Base-by-base conservation (phyloP, 2,797 vertebrate genomes). In the Cephalopachus bancanus region DNA sequence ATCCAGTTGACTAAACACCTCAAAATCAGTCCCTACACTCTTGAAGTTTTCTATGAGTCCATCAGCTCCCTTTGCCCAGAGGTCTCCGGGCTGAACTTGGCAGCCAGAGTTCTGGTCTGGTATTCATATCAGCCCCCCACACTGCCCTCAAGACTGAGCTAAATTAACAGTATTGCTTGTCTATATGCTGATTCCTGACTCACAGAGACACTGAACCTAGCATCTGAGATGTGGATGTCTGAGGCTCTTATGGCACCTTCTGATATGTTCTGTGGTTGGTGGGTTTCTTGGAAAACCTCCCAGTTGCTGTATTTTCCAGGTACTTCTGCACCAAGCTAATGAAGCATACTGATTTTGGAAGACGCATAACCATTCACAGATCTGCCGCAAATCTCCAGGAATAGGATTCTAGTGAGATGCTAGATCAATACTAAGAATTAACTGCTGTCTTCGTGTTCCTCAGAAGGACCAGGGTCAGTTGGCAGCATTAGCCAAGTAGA, bases 311-410 rank as follows among this genome's bases (percentile, higher is more conserved):
- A 51, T 83, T 96, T 95, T 79, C 89, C 14, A 64, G 33, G 59
- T 59, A 37, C 37, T 79, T 91, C 44, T 11, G 37, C 86, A 55
- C 67, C 90, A 92, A 57, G 11, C 69, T 83, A 78, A 96, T 55
- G 64, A 95, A 64, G 79, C 26, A 20, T 55, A 19, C 69, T 95
- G 86, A 94, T 96, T 96, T 91, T 67, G 74, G 59, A 89, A 96
- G 64, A 78, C 49, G 53, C n/a, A 44, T 79, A 83, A 79, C 60
- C 26, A 30, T 53, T 33, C 53, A 93, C 55, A 93, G 60, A 95
- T 88, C 64, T 78, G 88, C 59, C 83, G 89, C 28, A 65, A 15
- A 69, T 74, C 51, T 92, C 78, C 51, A 88, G 44, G 76, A 86
- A 81, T 64, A 80, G 86, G 49, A 81, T 71, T 89, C 22, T 59